Evolutionary conservation across 2,113 vertebrate genomes (phyloP).

Genomic region (Willisornis vidua): DNA sequence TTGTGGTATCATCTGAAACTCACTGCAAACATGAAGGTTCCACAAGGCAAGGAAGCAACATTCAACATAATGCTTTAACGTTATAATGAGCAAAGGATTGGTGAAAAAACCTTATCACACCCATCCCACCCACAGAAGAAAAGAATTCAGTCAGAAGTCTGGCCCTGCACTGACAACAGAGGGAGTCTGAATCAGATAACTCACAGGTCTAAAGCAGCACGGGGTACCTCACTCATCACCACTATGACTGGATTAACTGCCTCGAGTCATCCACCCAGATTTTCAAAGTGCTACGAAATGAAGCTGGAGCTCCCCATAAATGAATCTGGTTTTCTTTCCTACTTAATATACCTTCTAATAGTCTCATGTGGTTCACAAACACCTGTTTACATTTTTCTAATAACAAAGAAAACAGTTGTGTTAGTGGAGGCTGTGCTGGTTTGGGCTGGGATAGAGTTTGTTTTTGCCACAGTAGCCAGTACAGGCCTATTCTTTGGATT

Average conservation of each 20-base stretch:
- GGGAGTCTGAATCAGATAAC: background rate
- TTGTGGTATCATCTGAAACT: background rate
- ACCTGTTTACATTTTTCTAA: background rate
- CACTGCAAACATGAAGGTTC: background rate
- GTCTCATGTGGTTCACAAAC: background rate
- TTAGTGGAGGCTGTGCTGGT: background rate
- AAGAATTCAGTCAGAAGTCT: background rate
- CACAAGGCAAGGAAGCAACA: background rate
- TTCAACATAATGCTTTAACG: background rate
- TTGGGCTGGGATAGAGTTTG: background rate
- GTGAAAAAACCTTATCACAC: background rate
- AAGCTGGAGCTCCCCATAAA: background rate
- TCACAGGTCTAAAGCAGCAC: background rate
- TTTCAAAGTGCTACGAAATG: background rate
- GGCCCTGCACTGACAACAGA: background rate
- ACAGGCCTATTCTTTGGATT: background rate
- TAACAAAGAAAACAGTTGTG: background rate
- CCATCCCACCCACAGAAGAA: background rate
- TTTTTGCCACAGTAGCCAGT: background rate
- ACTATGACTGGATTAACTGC: background rate
- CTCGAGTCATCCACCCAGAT: background rate
- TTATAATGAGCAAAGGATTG: background rate
- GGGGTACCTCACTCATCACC: background rate
- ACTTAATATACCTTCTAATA: background rate
- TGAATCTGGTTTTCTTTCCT: background rate